Evolutionary conservation across 2,797 vertebrate genomes (phyloP), one percentile per base, ranked within the genome.

Genomic region (Perodicticus potto): DNA sequence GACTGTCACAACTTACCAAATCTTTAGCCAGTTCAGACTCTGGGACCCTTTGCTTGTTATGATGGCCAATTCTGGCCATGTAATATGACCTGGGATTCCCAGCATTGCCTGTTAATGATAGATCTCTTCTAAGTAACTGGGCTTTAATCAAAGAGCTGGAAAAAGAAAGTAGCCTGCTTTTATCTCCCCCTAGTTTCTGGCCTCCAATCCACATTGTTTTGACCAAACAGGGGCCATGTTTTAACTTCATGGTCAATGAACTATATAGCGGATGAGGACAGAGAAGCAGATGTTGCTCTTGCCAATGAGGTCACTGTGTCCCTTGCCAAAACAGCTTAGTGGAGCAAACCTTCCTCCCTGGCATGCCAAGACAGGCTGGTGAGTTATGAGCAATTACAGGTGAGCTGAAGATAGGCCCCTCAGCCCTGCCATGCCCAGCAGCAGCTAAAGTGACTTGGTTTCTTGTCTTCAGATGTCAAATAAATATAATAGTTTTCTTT

Each of bases 211-310:
- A 73, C 43, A 53, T 77, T 69, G 49, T 81, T 86, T 92, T 84
- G 59, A 85, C 65, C 57, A 80, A 84, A 57, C 45, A 69, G 19
- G 78, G 67, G 40, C 86, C 65, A 80, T 80, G 74, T 80, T 96
- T 92, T 73, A 92, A 92, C 65, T 20, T 77, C 37, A 34, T 40
- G 45, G 23, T 92, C 89, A 73, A 65, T 88, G 67, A 80, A 37
- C 8, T 77, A 32, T 10, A 77, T 69, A 91, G 25, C 25, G 25
- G 61, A 85, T n/a, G 22, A 73, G 92, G 83, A 76, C 57, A 49
- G 73, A 74, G 61, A 34, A 82, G 61, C 7, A 40, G 53, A 40
- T 20, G 13, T 14, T 40, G 57, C 17, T 11, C 70, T 89, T 93
- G 40, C 73, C 74, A 69, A 5, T 61, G 69, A 85, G 83, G 57